These are phyloP conservation scores for Phenganax marumi DNA, from an alignment of 92 coral and sea anemone species.

Conservation along the genomic window DNA sequence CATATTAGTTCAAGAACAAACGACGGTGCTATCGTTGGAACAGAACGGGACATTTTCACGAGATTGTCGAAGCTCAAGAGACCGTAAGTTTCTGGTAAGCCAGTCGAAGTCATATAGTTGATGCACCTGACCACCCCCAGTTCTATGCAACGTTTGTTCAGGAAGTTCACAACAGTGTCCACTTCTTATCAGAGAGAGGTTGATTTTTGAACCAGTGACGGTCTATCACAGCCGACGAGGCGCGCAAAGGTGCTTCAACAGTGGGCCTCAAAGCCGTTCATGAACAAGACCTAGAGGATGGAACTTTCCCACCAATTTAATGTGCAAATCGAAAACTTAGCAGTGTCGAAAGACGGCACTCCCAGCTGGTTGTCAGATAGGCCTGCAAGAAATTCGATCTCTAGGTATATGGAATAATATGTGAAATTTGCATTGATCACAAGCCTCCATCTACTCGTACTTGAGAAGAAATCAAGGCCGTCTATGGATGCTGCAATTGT, in stretches of 20 bases:
- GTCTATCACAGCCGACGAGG: conserved; percentile 58
- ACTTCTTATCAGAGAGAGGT: conserved; percentile 49
- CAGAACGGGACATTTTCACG: conserved; percentile 25
- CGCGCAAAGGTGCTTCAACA: conserved; percentile 64
- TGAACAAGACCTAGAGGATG: conserved; percentile 30
- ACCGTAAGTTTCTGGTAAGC: conserved; percentile 27
- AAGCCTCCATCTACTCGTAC: conserved; percentile 47
- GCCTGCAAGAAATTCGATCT: conserved; percentile 30
- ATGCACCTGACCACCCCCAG: conserved; percentile 49
- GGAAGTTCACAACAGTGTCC: conserved; percentile 60
- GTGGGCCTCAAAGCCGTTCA: conserved; percentile 66
- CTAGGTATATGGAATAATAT: conserved; percentile 41
- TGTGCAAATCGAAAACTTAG: conserved; percentile 13
- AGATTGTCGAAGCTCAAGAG: conserved; percentile 18
- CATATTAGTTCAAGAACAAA: conserved; percentile 14
- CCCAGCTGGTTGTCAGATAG: conserved; percentile 16
- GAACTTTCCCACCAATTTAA: not conserved
- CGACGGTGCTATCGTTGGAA: conserved; percentile 31
- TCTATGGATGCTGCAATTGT: conserved; percentile 48
- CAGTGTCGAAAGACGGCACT: conserved; percentile 17
- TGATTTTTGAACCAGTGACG: conserved; percentile 60
- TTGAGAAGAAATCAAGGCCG: conserved; percentile 55
- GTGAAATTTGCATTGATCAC: conserved; percentile 60
- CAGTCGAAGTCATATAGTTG: conserved; percentile 38
- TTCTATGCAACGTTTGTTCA: conserved; percentile 64